phyloP scores from a whole-genome alignment of 2,113 vertebrate species.

The Ondatra zibethicus region DNA sequence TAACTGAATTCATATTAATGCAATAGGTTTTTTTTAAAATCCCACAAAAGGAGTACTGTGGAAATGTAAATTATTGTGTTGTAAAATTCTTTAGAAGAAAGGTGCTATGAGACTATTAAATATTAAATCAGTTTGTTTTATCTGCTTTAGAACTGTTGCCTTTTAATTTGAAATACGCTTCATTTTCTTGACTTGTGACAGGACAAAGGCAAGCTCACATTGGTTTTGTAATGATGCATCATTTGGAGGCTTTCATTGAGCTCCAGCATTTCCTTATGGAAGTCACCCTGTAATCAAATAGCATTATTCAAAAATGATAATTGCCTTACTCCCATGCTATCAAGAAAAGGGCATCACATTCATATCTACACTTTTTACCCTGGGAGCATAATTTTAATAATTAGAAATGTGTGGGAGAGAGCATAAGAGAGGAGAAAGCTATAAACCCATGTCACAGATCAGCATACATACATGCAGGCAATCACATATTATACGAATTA shows the following conservation, averaged over 20 bases:
- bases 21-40: conserved; percentile 60
- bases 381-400: conserved; percentile 47
- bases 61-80: conserved; percentile 61
- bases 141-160: conserved; percentile 20
- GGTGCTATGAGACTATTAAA: conserved; percentile 34
- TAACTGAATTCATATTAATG: conserved; percentile 55
- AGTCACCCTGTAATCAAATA: conserved; percentile 48
- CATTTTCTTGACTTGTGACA: conserved; percentile 57
- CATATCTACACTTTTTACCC: not conserved
- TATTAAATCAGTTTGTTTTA: conserved; percentile 52
- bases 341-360: not conserved
- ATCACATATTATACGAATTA: not conserved
- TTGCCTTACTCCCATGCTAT: not conserved
- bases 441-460: not conserved
- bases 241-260: conserved; percentile 1
- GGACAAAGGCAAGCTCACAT: conserved; percentile 39
- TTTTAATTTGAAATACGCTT: conserved; percentile 64
- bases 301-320: conserved; percentile 11
- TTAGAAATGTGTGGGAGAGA: not conserved
- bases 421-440: not conserved
- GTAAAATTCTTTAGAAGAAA: conserved; percentile 46
- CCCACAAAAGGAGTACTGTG: conserved; percentile 30
- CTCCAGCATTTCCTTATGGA: not conserved
- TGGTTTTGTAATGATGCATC: conserved; percentile 30
- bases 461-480: not conserved